These are phyloP conservation scores for Caenorhabditis afra DNA, from an alignment of 2,888 invertebrate genomes.

Conservation along the genomic window DNA sequence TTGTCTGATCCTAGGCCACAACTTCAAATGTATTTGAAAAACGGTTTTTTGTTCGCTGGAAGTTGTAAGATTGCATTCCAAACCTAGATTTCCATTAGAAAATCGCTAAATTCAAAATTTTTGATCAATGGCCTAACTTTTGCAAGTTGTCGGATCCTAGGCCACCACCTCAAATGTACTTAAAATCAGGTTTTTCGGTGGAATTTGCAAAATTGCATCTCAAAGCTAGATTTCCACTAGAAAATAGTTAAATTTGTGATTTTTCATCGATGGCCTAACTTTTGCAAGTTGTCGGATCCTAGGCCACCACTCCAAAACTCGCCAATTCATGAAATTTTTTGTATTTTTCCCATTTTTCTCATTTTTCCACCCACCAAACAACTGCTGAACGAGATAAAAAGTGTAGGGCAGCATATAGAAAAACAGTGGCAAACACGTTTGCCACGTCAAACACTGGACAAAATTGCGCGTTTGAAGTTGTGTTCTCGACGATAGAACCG, in stretches of 20 bases:
- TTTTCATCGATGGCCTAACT: background rate
- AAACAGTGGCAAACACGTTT: slow-evolving; percentile 44
- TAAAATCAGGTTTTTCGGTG: too few relatives aligned
- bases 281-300: too few relatives aligned
- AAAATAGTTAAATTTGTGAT: slow-evolving; percentile 1
- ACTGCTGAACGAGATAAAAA: slow-evolving; percentile 36
- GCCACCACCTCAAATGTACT: background rate
- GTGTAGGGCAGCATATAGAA: slow-evolving; percentile 38
- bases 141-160: too few relatives aligned
- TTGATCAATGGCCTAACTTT: too few relatives aligned
- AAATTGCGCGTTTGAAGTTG: slow-evolving; percentile 36
- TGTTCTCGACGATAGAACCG: slow-evolving; percentile 25
- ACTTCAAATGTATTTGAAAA: too few relatives aligned
- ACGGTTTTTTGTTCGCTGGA: too few relatives aligned
- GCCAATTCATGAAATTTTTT: background rate
- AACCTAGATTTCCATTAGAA: too few relatives aligned
- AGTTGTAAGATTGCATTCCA: too few relatives aligned
- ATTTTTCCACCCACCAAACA: slow-evolving; percentile 12
- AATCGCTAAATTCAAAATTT: too few relatives aligned
- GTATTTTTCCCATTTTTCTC: slow-evolving; percentile 31
- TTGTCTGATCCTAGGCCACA: background rate
- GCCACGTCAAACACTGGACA: slow-evolving; percentile 47
- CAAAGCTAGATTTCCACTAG: too few relatives aligned
- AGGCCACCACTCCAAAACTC: background rate
- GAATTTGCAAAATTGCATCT: too few relatives aligned